These are phyloP conservation scores for Silurus glanis DNA, from an alignment of 2,113 vertebrate species.

Conservation along the genomic window DNA sequence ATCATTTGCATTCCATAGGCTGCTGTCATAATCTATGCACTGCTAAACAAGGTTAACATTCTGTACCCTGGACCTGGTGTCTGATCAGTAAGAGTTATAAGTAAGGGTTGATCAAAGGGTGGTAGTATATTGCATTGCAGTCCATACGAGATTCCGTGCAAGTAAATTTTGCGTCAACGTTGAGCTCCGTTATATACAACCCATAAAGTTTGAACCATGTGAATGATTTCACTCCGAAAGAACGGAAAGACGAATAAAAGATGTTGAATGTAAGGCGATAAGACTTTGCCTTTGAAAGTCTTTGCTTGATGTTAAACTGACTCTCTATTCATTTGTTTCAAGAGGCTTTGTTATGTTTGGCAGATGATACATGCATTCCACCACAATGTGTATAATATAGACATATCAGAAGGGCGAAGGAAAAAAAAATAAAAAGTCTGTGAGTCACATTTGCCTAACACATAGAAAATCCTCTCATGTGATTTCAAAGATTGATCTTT, in stretches of 20 bases:
- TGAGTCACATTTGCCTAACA: constrained; percentile 29
- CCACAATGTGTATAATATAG: constrained; percentile 16
- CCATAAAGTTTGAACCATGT: constrained; percentile 3
- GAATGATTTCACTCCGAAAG: not conserved
- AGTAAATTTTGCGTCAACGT: constrained; percentile 10
- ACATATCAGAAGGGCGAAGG: constrained; percentile 12
- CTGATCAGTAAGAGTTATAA: not conserved
- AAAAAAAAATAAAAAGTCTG: not conserved
- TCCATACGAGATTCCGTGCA: not conserved
- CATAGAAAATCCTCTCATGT: constrained; percentile 8
- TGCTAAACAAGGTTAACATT: not conserved
- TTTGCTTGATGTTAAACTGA: not conserved
- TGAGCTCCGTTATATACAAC: constrained; percentile 1
- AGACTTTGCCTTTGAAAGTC: not conserved
- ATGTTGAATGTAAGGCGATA: not conserved
- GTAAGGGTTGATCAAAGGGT: not conserved
- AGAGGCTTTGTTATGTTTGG: constrained; percentile 33
- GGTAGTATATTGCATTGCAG: not conserved
- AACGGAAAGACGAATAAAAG: not conserved
- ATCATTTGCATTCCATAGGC: not conserved
- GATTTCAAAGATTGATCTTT: constrained; percentile 11
- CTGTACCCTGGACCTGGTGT: not conserved
- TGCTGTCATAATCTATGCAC: not conserved
- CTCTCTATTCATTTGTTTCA: constrained; percentile 20
- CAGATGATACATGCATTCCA: constrained; percentile 16